Evolutionary conservation across 2,888 invertebrate species (phyloP).

Genomic region (Oscheius sp.): DNA sequence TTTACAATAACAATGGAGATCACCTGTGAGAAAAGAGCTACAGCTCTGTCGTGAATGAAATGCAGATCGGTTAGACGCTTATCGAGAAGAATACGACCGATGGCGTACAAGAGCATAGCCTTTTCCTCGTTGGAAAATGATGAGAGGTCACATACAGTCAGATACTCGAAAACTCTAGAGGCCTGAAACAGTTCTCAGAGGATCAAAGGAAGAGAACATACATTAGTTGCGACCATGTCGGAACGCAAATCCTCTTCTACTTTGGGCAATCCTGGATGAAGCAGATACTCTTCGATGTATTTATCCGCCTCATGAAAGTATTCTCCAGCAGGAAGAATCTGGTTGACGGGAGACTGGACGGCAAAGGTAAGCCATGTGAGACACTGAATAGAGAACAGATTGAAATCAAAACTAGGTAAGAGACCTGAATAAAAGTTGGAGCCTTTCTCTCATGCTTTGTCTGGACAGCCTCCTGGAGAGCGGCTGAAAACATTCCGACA

Average conservation of each 20-base stretch:
- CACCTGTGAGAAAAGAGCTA: conserved; percentile 10
- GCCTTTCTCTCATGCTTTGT: not conserved
- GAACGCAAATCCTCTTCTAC: not conserved
- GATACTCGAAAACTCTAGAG: conserved; percentile 6
- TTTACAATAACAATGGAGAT: not conserved
- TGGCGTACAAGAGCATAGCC: conserved; percentile 25
- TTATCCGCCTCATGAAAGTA: conserved; percentile 7
- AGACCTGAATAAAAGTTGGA: conserved; percentile 10
- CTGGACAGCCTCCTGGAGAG: not conserved
- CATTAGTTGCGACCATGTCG: not conserved
- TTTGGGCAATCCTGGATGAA: not conserved
- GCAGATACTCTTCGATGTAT: not conserved
- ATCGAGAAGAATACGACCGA: conserved; percentile 16
- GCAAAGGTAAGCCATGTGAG: conserved; percentile 34
- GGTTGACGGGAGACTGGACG: conserved; percentile 7
- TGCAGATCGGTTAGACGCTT: not conserved
- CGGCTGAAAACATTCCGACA: not conserved
- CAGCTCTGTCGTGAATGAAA: not conserved
- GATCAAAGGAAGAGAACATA: not conserved
- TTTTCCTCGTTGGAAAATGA: not conserved
- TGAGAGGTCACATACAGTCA: not conserved
- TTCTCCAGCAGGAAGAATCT: conserved; percentile 31
- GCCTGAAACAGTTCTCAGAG: not conserved
- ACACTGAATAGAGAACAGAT: conserved; percentile 23
- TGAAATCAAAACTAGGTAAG: not conserved